Conservation (phyloP, 2,888 invertebrate species). For the Nudaria mundana region DNA sequence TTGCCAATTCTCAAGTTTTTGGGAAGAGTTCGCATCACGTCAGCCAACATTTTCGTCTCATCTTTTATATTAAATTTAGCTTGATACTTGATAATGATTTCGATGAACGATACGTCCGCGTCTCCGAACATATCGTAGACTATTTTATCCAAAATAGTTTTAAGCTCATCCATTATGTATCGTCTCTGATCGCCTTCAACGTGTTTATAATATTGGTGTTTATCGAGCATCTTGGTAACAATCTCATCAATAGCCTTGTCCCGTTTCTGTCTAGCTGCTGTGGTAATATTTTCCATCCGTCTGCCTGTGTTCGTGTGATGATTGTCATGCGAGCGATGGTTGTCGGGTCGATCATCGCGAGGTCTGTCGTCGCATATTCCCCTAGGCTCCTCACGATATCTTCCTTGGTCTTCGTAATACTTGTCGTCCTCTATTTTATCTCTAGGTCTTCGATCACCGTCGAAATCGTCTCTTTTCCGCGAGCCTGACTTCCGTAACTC, state of each 20-base stretch:
- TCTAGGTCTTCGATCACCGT: slow-evolving; percentile 23
- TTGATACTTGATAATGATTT: slow-evolving; percentile 60
- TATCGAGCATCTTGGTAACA: slow-evolving; percentile 45
- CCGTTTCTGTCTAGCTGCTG: slow-evolving; percentile 40
- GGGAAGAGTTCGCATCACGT: slow-evolving; percentile 52
- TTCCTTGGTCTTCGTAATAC: slow-evolving; percentile 17
- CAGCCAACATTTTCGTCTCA: slow-evolving; percentile 52
- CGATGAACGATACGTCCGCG: slow-evolving; percentile 61
- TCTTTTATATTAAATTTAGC: slow-evolving; percentile 46
- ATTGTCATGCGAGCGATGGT: slow-evolving; percentile 6
- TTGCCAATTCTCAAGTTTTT: slow-evolving; percentile 44
- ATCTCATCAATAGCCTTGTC: slow-evolving; percentile 59
- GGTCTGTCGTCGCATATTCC: slow-evolving; percentile 6
- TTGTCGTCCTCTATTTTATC: slow-evolving; percentile 24
- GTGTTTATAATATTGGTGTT: slow-evolving; percentile 36
- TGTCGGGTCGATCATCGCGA: slow-evolving; percentile 11
- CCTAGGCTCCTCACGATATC: slow-evolving; percentile 22
- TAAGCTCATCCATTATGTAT: slow-evolving; percentile 48
- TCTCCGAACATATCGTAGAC: slow-evolving; percentile 56
- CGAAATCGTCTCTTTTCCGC: slow-evolving; percentile 26
- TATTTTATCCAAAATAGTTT: slow-evolving; percentile 35
- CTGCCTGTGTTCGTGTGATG: slow-evolving; percentile 2
- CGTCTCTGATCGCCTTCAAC: slow-evolving; percentile 37
- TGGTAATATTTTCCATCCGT: not conserved
- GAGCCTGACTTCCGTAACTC: slow-evolving; percentile 42